Evolutionary conservation across 2,888 invertebrate species (phyloP).

Genomic region (Mesoligia furuncula): DNA sequence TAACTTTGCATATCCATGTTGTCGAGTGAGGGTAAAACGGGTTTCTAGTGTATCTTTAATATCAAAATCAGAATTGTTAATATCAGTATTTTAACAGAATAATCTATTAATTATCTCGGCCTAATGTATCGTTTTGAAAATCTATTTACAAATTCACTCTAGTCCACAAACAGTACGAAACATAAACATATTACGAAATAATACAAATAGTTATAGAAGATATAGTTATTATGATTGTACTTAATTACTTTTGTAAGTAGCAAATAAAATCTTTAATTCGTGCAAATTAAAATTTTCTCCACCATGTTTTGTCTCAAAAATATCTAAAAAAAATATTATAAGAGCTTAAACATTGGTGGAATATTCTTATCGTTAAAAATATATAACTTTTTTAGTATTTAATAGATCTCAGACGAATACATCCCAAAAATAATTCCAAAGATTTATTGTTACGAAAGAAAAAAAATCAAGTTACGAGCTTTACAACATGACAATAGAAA

Average conservation of each 20-base stretch:
- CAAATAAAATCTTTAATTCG: conserved; percentile 17
- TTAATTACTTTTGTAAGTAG: conserved; percentile 51
- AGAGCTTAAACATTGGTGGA: conserved; percentile 17
- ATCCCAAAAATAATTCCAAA: conserved; percentile 84
- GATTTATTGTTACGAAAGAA: conserved; percentile 67
- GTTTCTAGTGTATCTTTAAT: conserved; percentile 36
- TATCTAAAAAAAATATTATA: not conserved
- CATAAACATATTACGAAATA: conserved; percentile 13
- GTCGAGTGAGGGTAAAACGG: conserved; percentile 35
- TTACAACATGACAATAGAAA: conserved; percentile 86
- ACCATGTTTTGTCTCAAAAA: conserved; percentile 16
- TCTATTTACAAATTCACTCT: conserved; percentile 54
- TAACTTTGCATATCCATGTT: conserved; percentile 34
- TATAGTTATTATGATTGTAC: conserved; percentile 35
- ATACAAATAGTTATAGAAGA: conserved; percentile 31
- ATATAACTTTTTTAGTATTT: conserved; percentile 55
- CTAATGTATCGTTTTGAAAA: conserved; percentile 53
- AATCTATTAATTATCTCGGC: conserved; percentile 46
- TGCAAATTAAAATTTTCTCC: conserved; percentile 12
- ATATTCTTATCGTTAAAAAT: conserved; percentile 38
- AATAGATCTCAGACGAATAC: conserved; percentile 79
- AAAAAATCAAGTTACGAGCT: conserved; percentile 74
- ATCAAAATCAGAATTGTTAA: conserved; percentile 52
- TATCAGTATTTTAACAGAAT: conserved; percentile 63
- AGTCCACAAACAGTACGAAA: conserved; percentile 54